Conservation (phyloP, 2,113 vertebrate genomes). For the Macquaria australasica region DNA sequence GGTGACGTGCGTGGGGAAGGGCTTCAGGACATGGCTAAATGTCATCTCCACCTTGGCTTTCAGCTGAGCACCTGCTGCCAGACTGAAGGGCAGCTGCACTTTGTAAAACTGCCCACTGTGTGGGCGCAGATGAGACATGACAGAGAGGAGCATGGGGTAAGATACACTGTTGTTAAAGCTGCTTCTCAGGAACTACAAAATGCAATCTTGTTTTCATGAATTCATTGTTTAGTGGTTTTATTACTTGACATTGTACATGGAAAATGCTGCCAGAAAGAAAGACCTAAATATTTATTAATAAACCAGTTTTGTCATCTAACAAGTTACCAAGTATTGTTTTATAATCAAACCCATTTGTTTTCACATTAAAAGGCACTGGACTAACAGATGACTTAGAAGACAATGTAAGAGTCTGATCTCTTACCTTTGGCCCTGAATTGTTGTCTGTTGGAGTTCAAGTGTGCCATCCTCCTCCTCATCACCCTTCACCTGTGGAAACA, state of each 20-base stretch:
- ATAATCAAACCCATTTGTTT: background rate
- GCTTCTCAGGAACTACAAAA: background rate
- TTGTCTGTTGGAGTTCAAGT: constrained; percentile 90
- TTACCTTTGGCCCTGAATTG: constrained; percentile 91
- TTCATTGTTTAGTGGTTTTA: background rate
- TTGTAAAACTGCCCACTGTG: constrained; percentile 92
- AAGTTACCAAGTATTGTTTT: background rate
- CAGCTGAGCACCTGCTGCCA: constrained; percentile 89
- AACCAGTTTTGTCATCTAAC: background rate
- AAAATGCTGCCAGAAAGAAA: background rate
- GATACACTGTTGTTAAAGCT: background rate
- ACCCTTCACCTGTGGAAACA: constrained; percentile 88
- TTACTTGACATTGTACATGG: too few species aligned
- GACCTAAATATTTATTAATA: background rate
- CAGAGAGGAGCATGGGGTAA: background rate
- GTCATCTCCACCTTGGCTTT: constrained; percentile 91
- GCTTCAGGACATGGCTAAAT: constrained; percentile 92
- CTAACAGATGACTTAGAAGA: background rate
- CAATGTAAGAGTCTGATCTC: constrained; percentile 1
- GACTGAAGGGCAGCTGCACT: constrained; percentile 88
- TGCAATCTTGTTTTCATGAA: background rate
- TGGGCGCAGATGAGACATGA: constrained; percentile 14
- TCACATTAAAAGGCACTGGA: background rate
- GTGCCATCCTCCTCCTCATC: constrained; percentile 94
- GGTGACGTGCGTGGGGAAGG: constrained; percentile 95